Percentiles rank a stretch among this genome's conserved stretches.
Conservation (phyloP, 2,888 invertebrate genomes). For the Anarsia innoxiella region DNA sequence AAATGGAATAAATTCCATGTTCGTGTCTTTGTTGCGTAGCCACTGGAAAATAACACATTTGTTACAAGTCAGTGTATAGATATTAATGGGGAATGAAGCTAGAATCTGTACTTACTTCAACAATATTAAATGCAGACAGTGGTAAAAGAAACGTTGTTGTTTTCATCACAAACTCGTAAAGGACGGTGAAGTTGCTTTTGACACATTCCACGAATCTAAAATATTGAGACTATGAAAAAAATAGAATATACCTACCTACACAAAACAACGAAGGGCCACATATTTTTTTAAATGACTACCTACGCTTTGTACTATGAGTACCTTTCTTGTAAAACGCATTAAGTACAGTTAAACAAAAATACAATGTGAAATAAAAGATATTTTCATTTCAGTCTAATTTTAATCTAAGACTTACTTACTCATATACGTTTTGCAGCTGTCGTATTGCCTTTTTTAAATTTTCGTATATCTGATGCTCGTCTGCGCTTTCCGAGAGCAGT, state of each 20-base stretch:
- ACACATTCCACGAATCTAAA: constrained; percentile 36
- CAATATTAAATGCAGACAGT: constrained; percentile 42
- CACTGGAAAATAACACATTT: constrained; percentile 30
- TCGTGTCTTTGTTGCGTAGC: constrained; percentile 27
- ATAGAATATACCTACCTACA: constrained; percentile 1
- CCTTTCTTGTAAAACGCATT: not conserved
- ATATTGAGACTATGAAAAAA: constrained; percentile 14
- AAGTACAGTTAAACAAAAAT: not conserved
- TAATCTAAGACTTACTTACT: constrained; percentile 22
- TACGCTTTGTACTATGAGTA: too few species aligned
- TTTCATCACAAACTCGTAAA: constrained; percentile 54
- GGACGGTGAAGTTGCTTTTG: constrained; percentile 29
- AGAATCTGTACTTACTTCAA: constrained; percentile 33
- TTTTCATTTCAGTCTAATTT: too few species aligned
- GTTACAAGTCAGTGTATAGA: too few species aligned
- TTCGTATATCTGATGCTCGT: constrained; percentile 25
- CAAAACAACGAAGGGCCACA: too few species aligned
- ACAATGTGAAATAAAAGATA: too few species aligned
- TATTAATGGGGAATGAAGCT: too few species aligned
- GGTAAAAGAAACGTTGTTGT: constrained; percentile 45
- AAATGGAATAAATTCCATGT: constrained; percentile 44
- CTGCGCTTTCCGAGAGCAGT: constrained; percentile 26
- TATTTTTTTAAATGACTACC: too few species aligned
- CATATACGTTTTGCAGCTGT: constrained; percentile 41
- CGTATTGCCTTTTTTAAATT: constrained; percentile 38